Evolutionary conservation across 2,888 invertebrate genomes (phyloP).

Genomic region (Pelosia muscerda): DNA sequence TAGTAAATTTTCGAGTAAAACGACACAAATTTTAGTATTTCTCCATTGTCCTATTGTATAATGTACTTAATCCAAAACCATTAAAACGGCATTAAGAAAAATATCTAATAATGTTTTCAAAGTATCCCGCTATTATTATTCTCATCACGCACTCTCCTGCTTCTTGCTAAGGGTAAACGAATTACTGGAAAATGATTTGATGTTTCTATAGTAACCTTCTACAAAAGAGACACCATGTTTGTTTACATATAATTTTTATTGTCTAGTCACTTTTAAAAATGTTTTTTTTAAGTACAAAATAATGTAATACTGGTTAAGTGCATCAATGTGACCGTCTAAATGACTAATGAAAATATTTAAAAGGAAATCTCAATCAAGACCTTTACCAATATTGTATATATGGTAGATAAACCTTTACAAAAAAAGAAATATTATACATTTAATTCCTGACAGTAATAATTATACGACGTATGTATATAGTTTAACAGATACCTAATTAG

Average conservation of each 20-base stretch:
- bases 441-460: too few relatives aligned
- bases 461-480: too few relatives aligned
- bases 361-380: too few relatives aligned
- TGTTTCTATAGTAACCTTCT: neutral
- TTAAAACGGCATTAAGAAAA: constrained; percentile 16
- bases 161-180: constrained; percentile 65
- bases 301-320: too few relatives aligned
- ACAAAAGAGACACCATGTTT: neutral
- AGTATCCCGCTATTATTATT: constrained; percentile 54
- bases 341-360: too few relatives aligned
- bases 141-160: constrained; percentile 47
- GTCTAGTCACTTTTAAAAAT: neutral
- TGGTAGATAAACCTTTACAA: too few relatives aligned
- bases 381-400: too few relatives aligned
- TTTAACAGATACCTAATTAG: neutral
- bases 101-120: constrained; percentile 43
- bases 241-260: neutral
- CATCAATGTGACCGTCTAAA: too few relatives aligned
- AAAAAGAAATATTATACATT: too few relatives aligned
- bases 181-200: constrained; percentile 49
- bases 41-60: neutral
- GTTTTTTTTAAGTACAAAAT: neutral
- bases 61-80: neutral
- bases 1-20: neutral
- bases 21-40: neutral